Base-by-base conservation (phyloP, 1,140 invertebrate species). In the Ooceraea biroi region DNA sequence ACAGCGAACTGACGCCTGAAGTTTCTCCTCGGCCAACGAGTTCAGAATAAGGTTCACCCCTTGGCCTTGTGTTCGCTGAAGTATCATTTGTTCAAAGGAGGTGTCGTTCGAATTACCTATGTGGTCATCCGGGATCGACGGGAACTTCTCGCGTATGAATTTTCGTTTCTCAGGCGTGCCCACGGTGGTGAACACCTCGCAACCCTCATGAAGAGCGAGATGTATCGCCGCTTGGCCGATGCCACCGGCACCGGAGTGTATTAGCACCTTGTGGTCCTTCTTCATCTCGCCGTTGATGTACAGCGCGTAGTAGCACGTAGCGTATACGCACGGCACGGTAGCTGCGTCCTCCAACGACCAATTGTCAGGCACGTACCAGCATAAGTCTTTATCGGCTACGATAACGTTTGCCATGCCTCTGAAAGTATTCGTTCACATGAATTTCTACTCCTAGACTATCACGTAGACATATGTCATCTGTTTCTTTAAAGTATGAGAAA, bases 321-420 rank as follows among this genome's bases (percentile, higher is more conserved):
- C 95, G 91, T 98, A 99, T 5, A 97, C 97, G 0, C 97, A 96
- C 3, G 98, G 98, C 0, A 99, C 95, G 0, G 98, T 98, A 0
- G 97, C 97, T 0, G 98, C 98, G 58, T 99, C 97, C 90, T 97
- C 96, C 25, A 99, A 93, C 0, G 95, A 96, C 98, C 98, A 99
- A 5, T 96, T 89, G 0, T 97, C 95, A 3, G 98, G 98, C 22
- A 99, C 95, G 1, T 96, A 90, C 98, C 98, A 99, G 17, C 96
- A 88, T 1, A 98, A 95, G 8, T 94, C 90, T 46, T 94, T 93
- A 90, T 97, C 96, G 8, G 95, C 94, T 58, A 95, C 61, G 2
- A 96, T 90, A 65, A 96, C 84, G 50, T 97, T 97, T 0, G 96
- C 90, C 69, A 97, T 91, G 3, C 95, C 95, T 63, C 95, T 95